Conservation (phyloP, 2,797 vertebrate genomes). For the Sparus aurata region DNA sequence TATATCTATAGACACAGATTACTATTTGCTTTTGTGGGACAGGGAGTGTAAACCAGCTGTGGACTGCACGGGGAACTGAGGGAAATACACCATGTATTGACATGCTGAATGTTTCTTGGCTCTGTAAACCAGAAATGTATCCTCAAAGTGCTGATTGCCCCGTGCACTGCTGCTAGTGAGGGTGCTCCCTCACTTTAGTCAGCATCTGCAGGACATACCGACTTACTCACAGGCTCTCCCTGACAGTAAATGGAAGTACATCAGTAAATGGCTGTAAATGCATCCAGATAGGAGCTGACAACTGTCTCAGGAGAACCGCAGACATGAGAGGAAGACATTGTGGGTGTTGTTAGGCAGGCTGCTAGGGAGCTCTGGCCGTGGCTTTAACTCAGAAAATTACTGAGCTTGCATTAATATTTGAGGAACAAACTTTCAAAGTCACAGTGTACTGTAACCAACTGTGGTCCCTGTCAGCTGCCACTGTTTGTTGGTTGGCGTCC, state of each 20-base stretch:
- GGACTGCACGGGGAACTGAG: slow-evolving; percentile 8
- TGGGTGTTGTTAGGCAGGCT: slow-evolving; percentile 49
- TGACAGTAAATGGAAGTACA: slow-evolving; percentile 59
- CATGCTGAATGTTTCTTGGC: slow-evolving; percentile 27
- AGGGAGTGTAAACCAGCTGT: slow-evolving; percentile 6
- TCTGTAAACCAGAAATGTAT: slow-evolving; percentile 39
- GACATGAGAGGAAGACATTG: slow-evolving; percentile 52
- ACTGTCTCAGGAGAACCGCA: slow-evolving; percentile 56
- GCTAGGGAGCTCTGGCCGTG: slow-evolving; percentile 17
- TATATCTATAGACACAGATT: neutral
- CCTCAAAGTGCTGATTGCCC: slow-evolving; percentile 16
- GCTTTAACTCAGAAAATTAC: slow-evolving; percentile 56
- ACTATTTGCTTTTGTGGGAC: slow-evolving; percentile 16
- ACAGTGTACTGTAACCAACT: slow-evolving; percentile 6
- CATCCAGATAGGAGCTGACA: slow-evolving; percentile 62
- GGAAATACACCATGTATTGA: slow-evolving; percentile 17
- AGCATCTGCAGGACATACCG: slow-evolving; percentile 21
- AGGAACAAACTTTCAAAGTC: slow-evolving; percentile 55
- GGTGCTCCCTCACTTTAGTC: slow-evolving; percentile 18
- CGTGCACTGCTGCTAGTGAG: slow-evolving; percentile 7
- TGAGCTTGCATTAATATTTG: slow-evolving; percentile 63
- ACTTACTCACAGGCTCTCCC: slow-evolving; percentile 36
- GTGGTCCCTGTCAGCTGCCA: slow-evolving; percentile 26
- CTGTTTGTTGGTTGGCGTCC: slow-evolving; percentile 12
- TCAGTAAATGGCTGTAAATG: slow-evolving; percentile 65